Evolutionary conservation across 2,797 vertebrate genomes (phyloP).

Genomic region (Botia almorhae): DNA sequence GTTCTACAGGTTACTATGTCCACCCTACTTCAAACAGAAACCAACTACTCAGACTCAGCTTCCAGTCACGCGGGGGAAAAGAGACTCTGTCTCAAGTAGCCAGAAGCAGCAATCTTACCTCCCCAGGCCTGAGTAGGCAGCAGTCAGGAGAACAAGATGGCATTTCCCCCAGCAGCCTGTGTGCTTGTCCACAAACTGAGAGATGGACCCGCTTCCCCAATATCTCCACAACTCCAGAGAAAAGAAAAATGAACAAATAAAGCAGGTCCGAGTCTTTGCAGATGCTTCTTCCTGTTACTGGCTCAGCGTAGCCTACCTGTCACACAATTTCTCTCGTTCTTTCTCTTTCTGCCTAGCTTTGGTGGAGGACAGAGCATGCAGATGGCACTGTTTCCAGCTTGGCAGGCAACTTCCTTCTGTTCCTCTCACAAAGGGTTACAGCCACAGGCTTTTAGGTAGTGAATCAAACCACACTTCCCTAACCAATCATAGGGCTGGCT

Average conservation of each 20-base stretch:
- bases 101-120: slow-evolving; percentile 80
- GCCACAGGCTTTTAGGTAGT: slow-evolving; percentile 84
- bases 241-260: slow-evolving; percentile 22
- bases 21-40: not conserved
- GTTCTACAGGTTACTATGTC: slow-evolving; percentile 27
- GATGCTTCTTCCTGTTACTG: slow-evolving; percentile 53
- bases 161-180: slow-evolving; percentile 85
- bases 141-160: slow-evolving; percentile 92
- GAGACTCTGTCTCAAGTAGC: not conserved
- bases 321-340: slow-evolving; percentile 60
- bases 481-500: slow-evolving; percentile 85
- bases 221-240: slow-evolving; percentile 65
- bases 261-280: slow-evolving; percentile 49
- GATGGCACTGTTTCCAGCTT: slow-evolving; percentile 81
- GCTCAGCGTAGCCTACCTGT: slow-evolving; percentile 71
- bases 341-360: slow-evolving; percentile 50
- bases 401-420: slow-evolving; percentile 82
- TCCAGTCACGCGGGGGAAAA: not conserved
- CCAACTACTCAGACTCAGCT: slow-evolving; percentile 10
- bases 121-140: slow-evolving; percentile 88
- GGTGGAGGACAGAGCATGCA: slow-evolving; percentile 61
- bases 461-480: slow-evolving; percentile 89
- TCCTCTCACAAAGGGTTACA: slow-evolving; percentile 89
- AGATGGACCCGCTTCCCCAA: slow-evolving; percentile 61
- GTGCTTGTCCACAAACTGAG: slow-evolving; percentile 77